phyloP scores from a whole-genome alignment of 1,140 invertebrate genomes.

The Orchestia grillus region DNA sequence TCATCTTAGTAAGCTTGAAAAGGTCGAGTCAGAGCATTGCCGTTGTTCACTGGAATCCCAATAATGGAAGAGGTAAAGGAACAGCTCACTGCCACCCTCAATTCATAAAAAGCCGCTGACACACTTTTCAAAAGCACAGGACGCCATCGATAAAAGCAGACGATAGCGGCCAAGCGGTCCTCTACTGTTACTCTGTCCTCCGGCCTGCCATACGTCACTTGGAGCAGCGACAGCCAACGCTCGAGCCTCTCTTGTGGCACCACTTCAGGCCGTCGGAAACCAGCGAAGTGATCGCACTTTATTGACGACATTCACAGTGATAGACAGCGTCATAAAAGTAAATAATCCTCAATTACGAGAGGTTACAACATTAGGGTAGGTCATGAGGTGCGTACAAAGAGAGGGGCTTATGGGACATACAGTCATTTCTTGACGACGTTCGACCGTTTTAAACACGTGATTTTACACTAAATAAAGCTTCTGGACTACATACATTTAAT shows the following conservation, averaged over 20 bases:
- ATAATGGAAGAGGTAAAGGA: not conserved
- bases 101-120: not conserved
- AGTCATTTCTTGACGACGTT: not conserved
- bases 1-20: not conserved
- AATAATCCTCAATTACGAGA: not conserved
- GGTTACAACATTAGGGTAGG: not conserved
- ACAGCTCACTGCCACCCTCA: not conserved
- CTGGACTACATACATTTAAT: not conserved
- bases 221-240: not conserved
- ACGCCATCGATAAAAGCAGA: not conserved
- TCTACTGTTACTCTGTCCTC: no score
- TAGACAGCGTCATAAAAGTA: not conserved
- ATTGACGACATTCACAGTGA: not conserved
- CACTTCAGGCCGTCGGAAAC: not conserved
- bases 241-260: not conserved
- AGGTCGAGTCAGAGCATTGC: not conserved
- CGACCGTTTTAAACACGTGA: not conserved
- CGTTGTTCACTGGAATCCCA: not conserved
- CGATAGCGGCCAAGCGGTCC: not conserved
- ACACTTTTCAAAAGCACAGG: not conserved
- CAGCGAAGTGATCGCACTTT: not conserved
- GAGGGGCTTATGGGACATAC: not conserved
- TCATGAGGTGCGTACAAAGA: constrained; percentile 7
- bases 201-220: not conserved
- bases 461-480: not conserved